Evolutionary conservation across 2,888 invertebrate species (phyloP), one percentile per base, ranked within the genome.

Genomic region (Caenorhabditis sinica): DNA sequence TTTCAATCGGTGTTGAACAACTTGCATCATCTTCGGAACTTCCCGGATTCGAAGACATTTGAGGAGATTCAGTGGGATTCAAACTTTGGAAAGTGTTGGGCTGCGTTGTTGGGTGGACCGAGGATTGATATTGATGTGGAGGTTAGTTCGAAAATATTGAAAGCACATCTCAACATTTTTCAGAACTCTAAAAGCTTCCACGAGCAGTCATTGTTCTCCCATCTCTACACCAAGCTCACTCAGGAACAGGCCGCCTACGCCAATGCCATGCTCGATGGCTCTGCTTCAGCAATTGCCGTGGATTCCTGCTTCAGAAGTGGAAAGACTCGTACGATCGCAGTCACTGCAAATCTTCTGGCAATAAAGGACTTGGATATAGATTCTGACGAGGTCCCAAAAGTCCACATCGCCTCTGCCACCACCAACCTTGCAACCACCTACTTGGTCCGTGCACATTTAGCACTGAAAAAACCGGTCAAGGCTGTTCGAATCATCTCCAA

Each of bases 271-370:
- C 17, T 20, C 13, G 4, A 20, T 0, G 20, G 23, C 20, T 9
- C 17, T 23, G 5, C 3, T 5, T 23, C 20, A 1, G 53, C 20
- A 20, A 5, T 9, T 20, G 53, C 23, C 20, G 53, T 53, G 9
- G 53, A 53, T 23, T 53, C 53, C 2, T 53, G 53, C 9, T 53
- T 53, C 23, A 17, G 53, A 53, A 20, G 53, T 53, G 53, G 53
- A n/a, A 53, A 53, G 25, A 53, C 53, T 5, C 5, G 9, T 0
- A 15, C 17, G 17, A n/a, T 49, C n/a, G 25, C 53, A 5, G 53
- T 53, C 9, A 53, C 25, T 23, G 53, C 53, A 0, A 53, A 53
- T 23, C 49, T 49, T 15, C 11, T 49, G 49, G 49, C 49, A 13
- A 1, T 49, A 15, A 45, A 15, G 45, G 13, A 13, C 15, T 13